Evolutionary conservation across 2,113 vertebrate species (phyloP), one percentile per base, ranked within the genome.

Genomic region (Eurypyga helias): DNA sequence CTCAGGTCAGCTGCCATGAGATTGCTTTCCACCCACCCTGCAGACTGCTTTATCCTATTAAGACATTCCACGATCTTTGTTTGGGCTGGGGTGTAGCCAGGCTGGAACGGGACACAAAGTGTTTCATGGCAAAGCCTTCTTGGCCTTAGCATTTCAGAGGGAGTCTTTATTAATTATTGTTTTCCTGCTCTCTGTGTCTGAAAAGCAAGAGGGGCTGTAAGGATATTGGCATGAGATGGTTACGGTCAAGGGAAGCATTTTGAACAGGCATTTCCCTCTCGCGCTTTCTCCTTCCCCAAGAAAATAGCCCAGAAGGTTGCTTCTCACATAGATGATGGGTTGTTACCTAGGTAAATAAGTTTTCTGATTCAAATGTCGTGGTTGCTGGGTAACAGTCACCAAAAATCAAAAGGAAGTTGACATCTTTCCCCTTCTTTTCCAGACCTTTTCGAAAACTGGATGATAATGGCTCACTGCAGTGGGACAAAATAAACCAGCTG

Each of bases 361-460:
- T 84, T 85, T 81, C 58, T 11, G 8, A 61, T 84, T 65, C 43
- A 93, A 57, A 38, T 73, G n/a, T 43, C 84, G 54, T 82, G 33
- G 77, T 93, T 93, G 73, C 91, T 84, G 76, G 48, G 73, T 70
- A 62, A 93, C 67, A 72, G 38, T 90, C 25, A 1, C 41, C 49
- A 92, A 83, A 96, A 88, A 83, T 91, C 58, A 89, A 86, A 83
- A 88, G 69, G 79, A 62, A 62, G 36, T 78, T 96, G 48, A 82
- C 8, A 10, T 96, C 43, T 80, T 8, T n/a, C 43, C 3, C 2
- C 0, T 9, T 57, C 73, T 28, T 31, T 86, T 52, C 46, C 83
- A 98, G 98, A 96, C 98, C 98, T 92, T 98, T 98, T 95, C 65
- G 98, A 87, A 98, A 98, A 97, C 96, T 98, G 26, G 98, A 98